phyloP scores from a whole-genome alignment of 2,113 vertebrate genomes.

The Zosterops hypoxanthus region DNA sequence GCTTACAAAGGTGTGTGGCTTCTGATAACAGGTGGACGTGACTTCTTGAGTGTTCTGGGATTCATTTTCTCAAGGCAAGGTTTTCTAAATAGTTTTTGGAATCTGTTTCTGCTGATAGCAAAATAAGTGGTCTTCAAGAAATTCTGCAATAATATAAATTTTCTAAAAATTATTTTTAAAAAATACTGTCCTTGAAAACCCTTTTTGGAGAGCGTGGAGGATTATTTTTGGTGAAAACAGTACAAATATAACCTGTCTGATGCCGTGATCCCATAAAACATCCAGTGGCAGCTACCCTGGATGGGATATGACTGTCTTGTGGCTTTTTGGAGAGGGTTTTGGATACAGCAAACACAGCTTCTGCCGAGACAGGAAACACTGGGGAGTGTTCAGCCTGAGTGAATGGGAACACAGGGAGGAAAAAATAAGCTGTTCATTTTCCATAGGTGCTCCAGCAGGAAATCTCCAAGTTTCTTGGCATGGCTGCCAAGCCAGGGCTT shows the following conservation, averaged over 20 bases:
- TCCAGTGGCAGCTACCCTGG: neutral
- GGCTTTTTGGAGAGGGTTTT: neutral
- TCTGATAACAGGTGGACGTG: neutral
- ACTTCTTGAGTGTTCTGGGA: neutral
- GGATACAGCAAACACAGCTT: neutral
- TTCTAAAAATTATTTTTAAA: neutral
- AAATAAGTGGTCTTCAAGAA: neutral
- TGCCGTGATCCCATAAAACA: neutral
- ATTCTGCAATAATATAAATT: neutral
- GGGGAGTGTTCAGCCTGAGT: neutral
- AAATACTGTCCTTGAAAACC: neutral
- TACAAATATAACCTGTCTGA: neutral
- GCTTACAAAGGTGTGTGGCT: neutral
- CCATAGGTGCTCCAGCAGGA: neutral
- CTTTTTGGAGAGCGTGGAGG: neutral
- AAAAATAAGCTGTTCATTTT: neutral
- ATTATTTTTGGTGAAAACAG: neutral
- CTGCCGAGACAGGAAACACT: neutral
- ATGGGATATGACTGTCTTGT: neutral
- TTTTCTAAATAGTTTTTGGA: neutral
- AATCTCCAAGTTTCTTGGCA: neutral
- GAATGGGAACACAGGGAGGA: neutral
- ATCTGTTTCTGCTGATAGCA: neutral
- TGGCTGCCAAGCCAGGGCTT: accelerated
- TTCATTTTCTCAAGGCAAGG: neutral